Percentiles rank a stretch among this genome's conserved stretches.
phyloP scores from a whole-genome alignment of 2,113 vertebrate species.

The Galeopterus variegatus region DNA sequence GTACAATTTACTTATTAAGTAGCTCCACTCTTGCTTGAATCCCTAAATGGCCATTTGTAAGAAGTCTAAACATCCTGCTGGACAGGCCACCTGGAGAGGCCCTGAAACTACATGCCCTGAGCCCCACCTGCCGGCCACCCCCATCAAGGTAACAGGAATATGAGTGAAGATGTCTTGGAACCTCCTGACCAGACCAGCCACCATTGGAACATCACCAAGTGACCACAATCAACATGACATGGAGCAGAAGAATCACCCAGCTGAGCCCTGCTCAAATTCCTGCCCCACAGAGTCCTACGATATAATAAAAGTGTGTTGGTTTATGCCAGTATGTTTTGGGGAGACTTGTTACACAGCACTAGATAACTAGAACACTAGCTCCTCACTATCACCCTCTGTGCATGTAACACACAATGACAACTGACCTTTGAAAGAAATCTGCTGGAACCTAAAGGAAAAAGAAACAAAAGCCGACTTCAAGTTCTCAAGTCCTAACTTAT shows the following conservation, averaged over 20 bases:
- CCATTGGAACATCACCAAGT: neutral
- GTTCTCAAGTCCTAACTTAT: neutral
- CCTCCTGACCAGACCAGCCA: neutral
- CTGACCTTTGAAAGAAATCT: neutral
- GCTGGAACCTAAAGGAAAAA: neutral
- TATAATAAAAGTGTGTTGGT: neutral
- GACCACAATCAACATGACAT: neutral
- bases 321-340: neutral
- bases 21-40: neutral
- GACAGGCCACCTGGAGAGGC: neutral
- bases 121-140: neutral
- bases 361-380: constrained; percentile 1
- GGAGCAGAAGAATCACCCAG: neutral
- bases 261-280: neutral
- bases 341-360: neutral
- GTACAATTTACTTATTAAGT: neutral
- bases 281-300: neutral
- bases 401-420: neutral
- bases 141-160: neutral
- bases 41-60: neutral
- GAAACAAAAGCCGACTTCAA: constrained; percentile 1
- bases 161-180: neutral
- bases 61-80: neutral
- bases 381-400: neutral
- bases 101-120: neutral